Conservation (phyloP, 2,113 vertebrate species). For the Rhodinocichla rosea region DNA sequence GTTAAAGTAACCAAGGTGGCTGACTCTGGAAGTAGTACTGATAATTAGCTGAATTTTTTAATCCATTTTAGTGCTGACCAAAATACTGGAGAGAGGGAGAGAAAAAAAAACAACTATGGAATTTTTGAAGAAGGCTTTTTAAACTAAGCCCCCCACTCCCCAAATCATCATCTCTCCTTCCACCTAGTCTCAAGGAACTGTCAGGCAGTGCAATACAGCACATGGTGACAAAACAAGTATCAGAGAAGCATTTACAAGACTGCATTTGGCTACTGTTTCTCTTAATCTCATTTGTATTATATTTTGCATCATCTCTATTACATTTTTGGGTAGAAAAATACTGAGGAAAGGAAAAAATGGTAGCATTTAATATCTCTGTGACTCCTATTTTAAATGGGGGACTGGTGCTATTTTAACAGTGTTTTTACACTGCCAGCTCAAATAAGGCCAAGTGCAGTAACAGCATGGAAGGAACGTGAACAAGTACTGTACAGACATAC, state of each 20-base stretch:
- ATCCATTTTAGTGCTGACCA: not conserved
- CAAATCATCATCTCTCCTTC: not conserved
- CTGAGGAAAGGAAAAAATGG: not conserved
- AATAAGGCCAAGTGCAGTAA: not conserved
- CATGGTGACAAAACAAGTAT: not conserved
- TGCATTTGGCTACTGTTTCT: not conserved
- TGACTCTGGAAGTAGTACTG: not conserved
- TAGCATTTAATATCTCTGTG: not conserved
- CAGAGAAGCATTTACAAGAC: not conserved
- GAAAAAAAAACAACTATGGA: rapidly evolving
- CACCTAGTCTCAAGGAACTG: not conserved
- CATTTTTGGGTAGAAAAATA: not conserved
- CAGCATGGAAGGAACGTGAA: not conserved
- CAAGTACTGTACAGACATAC: not conserved
- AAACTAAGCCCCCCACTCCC: not conserved
- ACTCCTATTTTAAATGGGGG: not conserved
- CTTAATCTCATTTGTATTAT: not conserved
- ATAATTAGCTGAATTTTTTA: not conserved
- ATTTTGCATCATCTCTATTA: not conserved
- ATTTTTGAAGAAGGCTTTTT: not conserved
- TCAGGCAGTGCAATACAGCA: not conserved
- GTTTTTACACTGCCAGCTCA: not conserved
- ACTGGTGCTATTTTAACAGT: not conserved
- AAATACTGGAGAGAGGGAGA: not conserved
- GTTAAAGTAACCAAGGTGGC: not conserved